Evolutionary conservation across 2,888 invertebrate species (phyloP), one percentile per base, ranked within the genome.

Genomic region (Ectropis crepuscularia): DNA sequence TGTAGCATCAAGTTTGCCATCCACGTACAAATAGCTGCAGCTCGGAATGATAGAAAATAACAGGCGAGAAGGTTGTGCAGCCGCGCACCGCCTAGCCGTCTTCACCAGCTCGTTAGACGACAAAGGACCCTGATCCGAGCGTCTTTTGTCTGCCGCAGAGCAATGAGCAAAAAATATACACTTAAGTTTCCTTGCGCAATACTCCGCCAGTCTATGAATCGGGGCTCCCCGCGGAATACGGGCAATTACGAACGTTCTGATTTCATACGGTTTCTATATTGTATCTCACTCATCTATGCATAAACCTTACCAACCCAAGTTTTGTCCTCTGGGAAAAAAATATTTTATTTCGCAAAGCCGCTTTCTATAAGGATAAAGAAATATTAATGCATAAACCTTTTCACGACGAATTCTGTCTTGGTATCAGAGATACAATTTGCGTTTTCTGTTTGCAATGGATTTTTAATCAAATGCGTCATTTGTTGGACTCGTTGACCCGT

Each of bases 31-130:
- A 60, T 42, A 61, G 62, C 62, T 67, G 67, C 71, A 69, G 9
- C 57, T 37, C 50, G 53, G 38, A 11, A 62, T 69, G 67, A 77
- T 69, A 69, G 78, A 75, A 77, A 75, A 75, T 73, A 76, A 71
- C 58, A 54, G 54, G 49, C 46, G 38, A 45, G 39, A 57, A 61
- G 46, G n/a, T 41, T 6, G 50, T 39, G 50, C 38, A 12, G 39
- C 50, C 11, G 39, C 39, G 5, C 61, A 39, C 57, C 62, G 68
- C 69, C 70, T 48, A 11, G 49, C 53, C 49, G 66, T 73, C 71
- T 78, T 83, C 79, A 82, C 81, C 82, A 84, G 79, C 76, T 81
- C 77, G 81, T 84, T 84, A 81, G 74, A 77, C 80, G 78, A 84
- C 85, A 86, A 87, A 86, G 83, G 77, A 77, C 73, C 73, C 74